Evolutionary conservation across 2,888 invertebrate genomes (phyloP).

Genomic region (Apotomis betuletana): DNA sequence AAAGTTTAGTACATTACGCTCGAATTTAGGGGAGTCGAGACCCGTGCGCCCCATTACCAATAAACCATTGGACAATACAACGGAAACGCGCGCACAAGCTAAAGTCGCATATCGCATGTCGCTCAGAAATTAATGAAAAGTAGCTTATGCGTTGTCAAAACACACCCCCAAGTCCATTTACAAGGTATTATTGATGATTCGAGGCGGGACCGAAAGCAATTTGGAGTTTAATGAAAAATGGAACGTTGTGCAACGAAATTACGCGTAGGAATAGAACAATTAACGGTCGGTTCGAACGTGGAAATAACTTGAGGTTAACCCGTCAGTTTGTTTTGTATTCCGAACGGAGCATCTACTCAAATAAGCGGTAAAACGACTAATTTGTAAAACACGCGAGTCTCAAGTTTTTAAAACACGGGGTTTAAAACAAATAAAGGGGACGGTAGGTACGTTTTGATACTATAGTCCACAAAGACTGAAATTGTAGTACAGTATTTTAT

Average conservation of each 20-base stretch:
- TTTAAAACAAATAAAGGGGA: too few relatives aligned
- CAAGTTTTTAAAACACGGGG: too few relatives aligned
- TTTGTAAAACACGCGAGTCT: too few relatives aligned
- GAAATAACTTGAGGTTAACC: background rate
- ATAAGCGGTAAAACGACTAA: too few relatives aligned
- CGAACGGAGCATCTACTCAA: too few relatives aligned
- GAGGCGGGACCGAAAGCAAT: slow-evolving; percentile 45
- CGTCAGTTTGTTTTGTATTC: too few relatives aligned
- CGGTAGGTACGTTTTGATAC: too few relatives aligned
- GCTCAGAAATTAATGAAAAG: slow-evolving; percentile 64
- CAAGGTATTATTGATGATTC: slow-evolving; percentile 69
- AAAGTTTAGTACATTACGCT: too few relatives aligned
- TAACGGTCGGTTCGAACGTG: slow-evolving; percentile 8
- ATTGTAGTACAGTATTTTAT: too few relatives aligned
- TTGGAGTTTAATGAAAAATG: slow-evolving; percentile 43
- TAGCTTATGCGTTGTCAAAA: slow-evolving; percentile 61
- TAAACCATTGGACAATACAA: slow-evolving; percentile 10
- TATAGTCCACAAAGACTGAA: too few relatives aligned
- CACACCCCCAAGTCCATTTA: slow-evolving; percentile 67
- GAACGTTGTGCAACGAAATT: slow-evolving; percentile 37
- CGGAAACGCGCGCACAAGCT: slow-evolving; percentile 38
- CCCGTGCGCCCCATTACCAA: background rate
- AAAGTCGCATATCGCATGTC: slow-evolving; percentile 65
- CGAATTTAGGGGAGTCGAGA: too few relatives aligned
- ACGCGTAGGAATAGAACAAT: slow-evolving; percentile 24